These are phyloP conservation scores for Morone saxatilis DNA, from an alignment of 2,113 vertebrate species.

Conservation along the genomic window DNA sequence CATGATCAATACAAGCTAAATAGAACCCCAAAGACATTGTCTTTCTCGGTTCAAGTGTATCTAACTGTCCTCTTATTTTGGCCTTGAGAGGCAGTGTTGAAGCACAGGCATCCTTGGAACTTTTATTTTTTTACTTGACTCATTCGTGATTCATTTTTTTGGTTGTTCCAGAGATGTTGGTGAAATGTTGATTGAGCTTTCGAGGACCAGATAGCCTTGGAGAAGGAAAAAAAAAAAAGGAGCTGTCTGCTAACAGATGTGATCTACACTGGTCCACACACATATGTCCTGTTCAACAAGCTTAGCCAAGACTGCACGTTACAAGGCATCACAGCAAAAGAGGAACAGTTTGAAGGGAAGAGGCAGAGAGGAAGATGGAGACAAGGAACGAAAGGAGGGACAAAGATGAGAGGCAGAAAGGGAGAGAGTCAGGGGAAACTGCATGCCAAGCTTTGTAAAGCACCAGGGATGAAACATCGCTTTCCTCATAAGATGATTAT, in stretches of 20 bases:
- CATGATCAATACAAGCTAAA: conserved; percentile 12
- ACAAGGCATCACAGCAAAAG: conserved; percentile 32
- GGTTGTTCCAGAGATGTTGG: conserved; percentile 63
- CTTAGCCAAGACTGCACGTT: conserved; percentile 51
- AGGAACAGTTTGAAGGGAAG: conserved; percentile 31
- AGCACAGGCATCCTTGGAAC: conserved; percentile 39
- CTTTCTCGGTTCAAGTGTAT: conserved; percentile 5
- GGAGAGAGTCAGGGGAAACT: conserved; percentile 49
- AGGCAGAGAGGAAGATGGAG: conserved; percentile 29
- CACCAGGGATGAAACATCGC: conserved; percentile 76
- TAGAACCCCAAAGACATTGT: background rate
- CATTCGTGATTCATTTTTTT: conserved; percentile 12
- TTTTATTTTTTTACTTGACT: conserved; percentile 57
- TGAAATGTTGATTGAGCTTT: conserved; percentile 73
- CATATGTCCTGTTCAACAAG: conserved; percentile 35
- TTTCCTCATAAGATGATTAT: conserved; percentile 81
- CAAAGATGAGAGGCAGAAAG: conserved; percentile 33
- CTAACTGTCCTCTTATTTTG: conserved; percentile 8
- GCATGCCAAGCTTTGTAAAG: conserved; percentile 73
- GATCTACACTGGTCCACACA: conserved; percentile 29
- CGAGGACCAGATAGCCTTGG: conserved; percentile 51
- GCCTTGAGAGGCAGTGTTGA: conserved; percentile 24
- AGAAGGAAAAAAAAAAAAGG: conserved; percentile 6
- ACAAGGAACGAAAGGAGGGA: conserved; percentile 31
- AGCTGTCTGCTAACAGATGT: conserved; percentile 47